phyloP scores from a whole-genome alignment of 2,113 vertebrate genomes.

The Sebastes fasciatus region DNA sequence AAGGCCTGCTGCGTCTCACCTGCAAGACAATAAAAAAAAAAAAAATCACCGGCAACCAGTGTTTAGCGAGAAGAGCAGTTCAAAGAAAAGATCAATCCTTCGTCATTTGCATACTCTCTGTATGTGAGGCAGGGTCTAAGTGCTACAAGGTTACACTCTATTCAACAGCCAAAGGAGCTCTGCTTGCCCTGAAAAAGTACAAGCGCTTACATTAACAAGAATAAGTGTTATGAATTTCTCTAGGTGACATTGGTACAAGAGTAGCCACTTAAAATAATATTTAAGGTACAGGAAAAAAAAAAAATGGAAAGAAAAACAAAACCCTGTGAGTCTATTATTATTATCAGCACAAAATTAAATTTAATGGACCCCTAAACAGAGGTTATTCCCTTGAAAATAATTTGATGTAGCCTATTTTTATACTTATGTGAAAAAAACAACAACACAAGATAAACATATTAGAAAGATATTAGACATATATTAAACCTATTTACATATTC shows the following conservation, averaged over 20 bases:
- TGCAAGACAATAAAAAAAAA: conserved; percentile 59
- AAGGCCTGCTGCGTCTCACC: conserved; percentile 41
- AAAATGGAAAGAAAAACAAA: conserved; percentile 6
- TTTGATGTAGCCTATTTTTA: background rate
- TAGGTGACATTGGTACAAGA: background rate
- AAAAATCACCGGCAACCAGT: conserved; percentile 49
- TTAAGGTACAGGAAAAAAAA: background rate
- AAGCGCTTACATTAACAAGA: background rate
- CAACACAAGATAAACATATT: background rate
- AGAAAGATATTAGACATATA: background rate
- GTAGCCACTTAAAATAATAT: background rate
- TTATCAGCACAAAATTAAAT: conserved; percentile 24
- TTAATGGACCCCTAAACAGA: background rate
- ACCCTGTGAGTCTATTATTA: background rate
- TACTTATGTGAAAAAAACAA: background rate
- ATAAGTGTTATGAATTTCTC: conserved; percentile 10
- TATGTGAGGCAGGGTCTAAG: conserved; percentile 37
- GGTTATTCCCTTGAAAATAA: background rate
- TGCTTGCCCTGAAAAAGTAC: background rate
- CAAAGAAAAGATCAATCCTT: conserved; percentile 55
- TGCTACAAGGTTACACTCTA: conserved; percentile 38
- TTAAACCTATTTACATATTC: background rate
- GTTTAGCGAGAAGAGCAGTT: conserved; percentile 49
- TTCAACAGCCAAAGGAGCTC: conserved; percentile 22
- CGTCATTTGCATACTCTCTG: conserved; percentile 44